Evolutionary conservation across 2,888 invertebrate genomes (phyloP).

Genomic region (Acleris emargana): DNA sequence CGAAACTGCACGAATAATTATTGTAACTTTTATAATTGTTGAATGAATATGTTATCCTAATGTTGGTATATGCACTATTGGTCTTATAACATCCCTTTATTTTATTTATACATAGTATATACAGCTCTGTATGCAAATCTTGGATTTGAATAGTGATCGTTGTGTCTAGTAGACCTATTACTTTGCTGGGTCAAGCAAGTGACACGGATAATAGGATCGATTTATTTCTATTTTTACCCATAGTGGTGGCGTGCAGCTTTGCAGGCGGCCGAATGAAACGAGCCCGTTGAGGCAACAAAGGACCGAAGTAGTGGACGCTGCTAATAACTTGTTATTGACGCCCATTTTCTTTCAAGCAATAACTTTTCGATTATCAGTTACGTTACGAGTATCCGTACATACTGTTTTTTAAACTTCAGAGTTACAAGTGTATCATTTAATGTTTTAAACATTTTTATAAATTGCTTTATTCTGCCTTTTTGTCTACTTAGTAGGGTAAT

Average conservation of each 20-base stretch:
- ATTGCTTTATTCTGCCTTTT: no score
- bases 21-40: no score
- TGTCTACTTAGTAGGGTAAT: no score
- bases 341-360: conserved; percentile 26
- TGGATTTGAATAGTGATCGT: background rate
- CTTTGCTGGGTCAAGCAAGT: conserved; percentile 61
- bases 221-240: conserved; percentile 80
- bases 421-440: no score
- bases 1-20: background rate
- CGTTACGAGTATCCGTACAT: no score
- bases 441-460: no score
- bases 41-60: no score
- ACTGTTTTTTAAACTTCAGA: no score
- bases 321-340: conserved; percentile 40
- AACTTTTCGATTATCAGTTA: no score
- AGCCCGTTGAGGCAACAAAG: conserved; percentile 55
- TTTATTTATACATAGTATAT: no score
- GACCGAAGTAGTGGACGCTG: conserved; percentile 44
- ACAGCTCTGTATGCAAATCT: background rate
- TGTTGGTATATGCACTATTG: no score
- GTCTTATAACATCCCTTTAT: no score
- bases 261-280: conserved; percentile 55
- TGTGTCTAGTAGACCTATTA: conserved; percentile 9
- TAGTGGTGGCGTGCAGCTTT: conserved; percentile 56
- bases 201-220: conserved; percentile 80